These are phyloP conservation scores for Ctenosaura bakeri DNA, from an alignment of 2,797 vertebrate genomes.

Conservation along the genomic window DNA sequence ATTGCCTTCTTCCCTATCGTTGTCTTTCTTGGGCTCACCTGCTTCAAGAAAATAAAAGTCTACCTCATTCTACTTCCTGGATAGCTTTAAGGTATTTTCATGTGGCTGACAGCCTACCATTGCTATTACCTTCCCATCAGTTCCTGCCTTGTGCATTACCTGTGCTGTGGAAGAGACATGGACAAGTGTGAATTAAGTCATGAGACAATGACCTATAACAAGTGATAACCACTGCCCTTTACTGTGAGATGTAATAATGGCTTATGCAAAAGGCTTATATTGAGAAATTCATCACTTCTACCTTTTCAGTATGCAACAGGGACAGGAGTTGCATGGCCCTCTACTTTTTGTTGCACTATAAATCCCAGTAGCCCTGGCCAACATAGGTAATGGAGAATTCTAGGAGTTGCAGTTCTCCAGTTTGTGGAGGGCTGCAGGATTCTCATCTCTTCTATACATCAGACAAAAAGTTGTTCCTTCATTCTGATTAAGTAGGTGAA, in stretches of 20 bases:
- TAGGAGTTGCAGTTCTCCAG: neutral
- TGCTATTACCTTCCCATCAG: neutral
- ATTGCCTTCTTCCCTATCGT: neutral
- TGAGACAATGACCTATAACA: neutral
- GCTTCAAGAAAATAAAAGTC: neutral
- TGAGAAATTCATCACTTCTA: neutral
- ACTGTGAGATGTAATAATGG: constrained; percentile 1
- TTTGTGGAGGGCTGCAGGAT: neutral
- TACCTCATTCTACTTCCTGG: no score
- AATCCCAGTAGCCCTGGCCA: neutral
- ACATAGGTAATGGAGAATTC: neutral
- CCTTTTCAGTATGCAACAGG: neutral
- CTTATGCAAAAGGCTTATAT: neutral
- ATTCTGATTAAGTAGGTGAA: neutral
- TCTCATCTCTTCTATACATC: no score
- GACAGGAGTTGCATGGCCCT: no score
- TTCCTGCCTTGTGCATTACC: neutral
- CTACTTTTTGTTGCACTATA: neutral
- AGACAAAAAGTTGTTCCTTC: neutral
- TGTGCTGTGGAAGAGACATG: neutral
- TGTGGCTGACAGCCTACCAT: neutral
- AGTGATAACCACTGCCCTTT: neutral
- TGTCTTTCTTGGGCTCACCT: neutral
- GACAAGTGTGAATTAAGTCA: neutral
- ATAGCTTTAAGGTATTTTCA: neutral